Conservation (phyloP, 2,113 vertebrate species). For the Cettia cetti region DNA sequence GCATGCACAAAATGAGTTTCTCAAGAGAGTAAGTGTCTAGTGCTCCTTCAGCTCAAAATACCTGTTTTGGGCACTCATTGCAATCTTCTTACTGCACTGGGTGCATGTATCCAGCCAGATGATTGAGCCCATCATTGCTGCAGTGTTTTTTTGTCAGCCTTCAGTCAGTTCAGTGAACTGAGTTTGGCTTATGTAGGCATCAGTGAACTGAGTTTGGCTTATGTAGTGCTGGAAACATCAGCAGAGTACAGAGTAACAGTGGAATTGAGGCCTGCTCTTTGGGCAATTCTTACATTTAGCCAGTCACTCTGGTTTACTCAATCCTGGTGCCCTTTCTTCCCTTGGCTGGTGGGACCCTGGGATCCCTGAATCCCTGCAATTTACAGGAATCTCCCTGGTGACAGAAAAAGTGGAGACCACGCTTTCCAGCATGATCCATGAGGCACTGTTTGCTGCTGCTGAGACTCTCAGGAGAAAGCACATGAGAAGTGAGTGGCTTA, state of each 20-base stretch:
- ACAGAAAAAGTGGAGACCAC: neutral
- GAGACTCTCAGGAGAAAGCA: neutral
- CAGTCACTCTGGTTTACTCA: neutral
- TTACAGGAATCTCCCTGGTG: neutral
- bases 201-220: neutral
- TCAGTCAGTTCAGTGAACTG: neutral
- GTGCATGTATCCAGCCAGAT: neutral
- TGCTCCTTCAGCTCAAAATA: neutral
- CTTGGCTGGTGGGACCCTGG: neutral
- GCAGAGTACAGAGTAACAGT: neutral
- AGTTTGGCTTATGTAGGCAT: neutral
- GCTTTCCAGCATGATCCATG: accelerated
- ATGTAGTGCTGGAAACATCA: neutral
- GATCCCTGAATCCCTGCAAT: neutral
- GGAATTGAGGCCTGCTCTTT: neutral
- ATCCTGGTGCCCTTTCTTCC: neutral
- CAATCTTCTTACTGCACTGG: neutral
- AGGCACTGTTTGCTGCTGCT: neutral
- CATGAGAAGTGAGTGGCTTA: neutral
- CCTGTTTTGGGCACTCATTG: neutral
- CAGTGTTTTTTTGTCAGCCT: neutral
- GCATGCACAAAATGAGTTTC: neutral
- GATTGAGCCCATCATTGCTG: neutral
- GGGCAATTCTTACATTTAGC: neutral
- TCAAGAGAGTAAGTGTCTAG: neutral